Conservation (phyloP, 2,797 vertebrate species). For the Moxostoma hubbsi region DNA sequence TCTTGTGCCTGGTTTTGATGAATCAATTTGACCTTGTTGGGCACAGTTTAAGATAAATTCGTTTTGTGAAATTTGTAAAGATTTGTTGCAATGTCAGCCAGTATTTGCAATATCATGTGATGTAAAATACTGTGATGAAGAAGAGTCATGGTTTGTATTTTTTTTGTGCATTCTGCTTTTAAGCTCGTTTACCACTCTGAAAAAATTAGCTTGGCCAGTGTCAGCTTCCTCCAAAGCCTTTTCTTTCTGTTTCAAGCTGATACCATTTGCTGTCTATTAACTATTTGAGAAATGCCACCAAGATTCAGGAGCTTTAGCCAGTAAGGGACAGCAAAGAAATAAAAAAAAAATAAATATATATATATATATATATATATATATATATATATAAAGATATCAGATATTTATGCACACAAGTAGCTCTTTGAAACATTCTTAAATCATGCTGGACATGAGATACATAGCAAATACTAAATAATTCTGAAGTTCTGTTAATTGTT, state of each 20-base stretch:
- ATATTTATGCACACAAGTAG: too few relatives aligned
- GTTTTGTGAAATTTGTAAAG: conserved; percentile 28
- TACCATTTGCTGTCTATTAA: conserved; percentile 44
- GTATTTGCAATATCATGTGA: conserved; percentile 1
- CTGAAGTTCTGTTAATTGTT: too few relatives aligned
- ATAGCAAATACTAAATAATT: too few relatives aligned
- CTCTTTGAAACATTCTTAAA: too few relatives aligned
- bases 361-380: too few relatives aligned
- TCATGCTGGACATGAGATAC: too few relatives aligned
- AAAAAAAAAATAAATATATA: too few relatives aligned
- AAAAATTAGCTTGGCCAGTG: conserved; percentile 23
- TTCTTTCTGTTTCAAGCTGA: conserved; percentile 46
- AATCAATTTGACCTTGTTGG: conserved; percentile 33
- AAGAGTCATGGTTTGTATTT: not conserved
- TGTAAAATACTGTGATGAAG: not conserved
- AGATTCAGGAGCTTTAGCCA: conserved; percentile 14
- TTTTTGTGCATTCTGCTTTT: not conserved
- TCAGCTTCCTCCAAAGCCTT: conserved; percentile 32
- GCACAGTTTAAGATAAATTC: conserved; percentile 2
- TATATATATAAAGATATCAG: too few relatives aligned
- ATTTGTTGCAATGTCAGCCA: conserved; percentile 16
- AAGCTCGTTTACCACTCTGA: conserved; percentile 4
- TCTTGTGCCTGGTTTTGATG: conserved; percentile 28
- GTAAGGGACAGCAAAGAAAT: conserved; percentile 12
- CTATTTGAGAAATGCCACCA: conserved; percentile 45